phyloP scores from a whole-genome alignment of 2,888 invertebrate species.

The Uropetala carovei region DNA sequence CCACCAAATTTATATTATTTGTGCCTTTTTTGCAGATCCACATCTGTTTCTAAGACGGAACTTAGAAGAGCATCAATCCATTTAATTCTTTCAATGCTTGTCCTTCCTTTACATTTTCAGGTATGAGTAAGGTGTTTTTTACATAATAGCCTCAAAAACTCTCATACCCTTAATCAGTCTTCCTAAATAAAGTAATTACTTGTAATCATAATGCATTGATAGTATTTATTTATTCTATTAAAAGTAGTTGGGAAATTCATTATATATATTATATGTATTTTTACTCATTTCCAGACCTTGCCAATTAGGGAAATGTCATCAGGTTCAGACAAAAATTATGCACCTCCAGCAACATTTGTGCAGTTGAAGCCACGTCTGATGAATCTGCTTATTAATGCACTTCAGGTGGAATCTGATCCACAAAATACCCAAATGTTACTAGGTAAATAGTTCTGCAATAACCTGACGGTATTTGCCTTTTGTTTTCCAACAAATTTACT shows the following conservation, averaged over 20 bases:
- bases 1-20: background rate
- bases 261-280: slow-evolving; percentile 33
- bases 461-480: background rate
- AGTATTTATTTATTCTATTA: background rate
- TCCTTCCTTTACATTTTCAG: slow-evolving; percentile 95
- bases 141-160: slow-evolving; percentile 35
- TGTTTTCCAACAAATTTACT: background rate
- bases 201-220: too few relatives aligned
- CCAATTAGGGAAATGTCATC: slow-evolving; percentile 73
- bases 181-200: background rate
- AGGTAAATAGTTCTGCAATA: slow-evolving; percentile 73
- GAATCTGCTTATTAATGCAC: slow-evolving; percentile 88
- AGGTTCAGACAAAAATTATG: slow-evolving; percentile 61
- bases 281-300: slow-evolving; percentile 71
- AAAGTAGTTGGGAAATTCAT: too few relatives aligned
- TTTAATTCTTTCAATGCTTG: slow-evolving; percentile 91
- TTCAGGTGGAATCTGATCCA: slow-evolving; percentile 90
- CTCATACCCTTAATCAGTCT: background rate
- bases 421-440: slow-evolving; percentile 92
- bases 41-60: slow-evolving; percentile 84
- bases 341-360: slow-evolving; percentile 78
- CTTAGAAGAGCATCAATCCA: slow-evolving; percentile 94
- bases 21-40: slow-evolving; percentile 73
- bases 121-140: slow-evolving; percentile 71
- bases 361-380: slow-evolving; percentile 86